Conservation (phyloP, 2,797 vertebrate genomes). For the Gymnothorax reevesii region DNA sequence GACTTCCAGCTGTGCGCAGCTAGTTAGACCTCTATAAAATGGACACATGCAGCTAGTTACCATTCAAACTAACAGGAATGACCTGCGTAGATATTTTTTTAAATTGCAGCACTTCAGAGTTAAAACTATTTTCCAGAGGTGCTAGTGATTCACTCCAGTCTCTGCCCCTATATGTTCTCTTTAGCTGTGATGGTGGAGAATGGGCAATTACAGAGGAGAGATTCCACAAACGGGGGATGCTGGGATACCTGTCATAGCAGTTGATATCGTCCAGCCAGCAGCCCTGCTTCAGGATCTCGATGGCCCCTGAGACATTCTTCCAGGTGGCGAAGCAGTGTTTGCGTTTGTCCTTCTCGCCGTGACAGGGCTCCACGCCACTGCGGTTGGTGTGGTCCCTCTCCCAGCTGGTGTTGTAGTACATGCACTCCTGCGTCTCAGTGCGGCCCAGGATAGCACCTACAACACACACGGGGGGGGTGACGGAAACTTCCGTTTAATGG, state of each 20-base stretch:
- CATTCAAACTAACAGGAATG: too few species aligned
- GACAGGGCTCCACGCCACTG: slow-evolving; percentile 80
- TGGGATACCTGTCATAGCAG: slow-evolving; percentile 86
- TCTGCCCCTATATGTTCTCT: too few species aligned
- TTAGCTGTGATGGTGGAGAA: background rate
- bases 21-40: too few species aligned
- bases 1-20: too few species aligned
- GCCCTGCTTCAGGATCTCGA: slow-evolving; percentile 89
- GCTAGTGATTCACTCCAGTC: too few species aligned
- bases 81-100: too few species aligned
- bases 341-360: slow-evolving; percentile 87
- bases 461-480: slow-evolving; percentile 40
- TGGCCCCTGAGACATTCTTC: slow-evolving; percentile 86
- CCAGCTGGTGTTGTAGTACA: slow-evolving; percentile 84
- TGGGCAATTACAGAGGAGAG: too few species aligned
- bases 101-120: too few species aligned
- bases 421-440: slow-evolving; percentile 86
- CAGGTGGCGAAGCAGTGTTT: slow-evolving; percentile 91
- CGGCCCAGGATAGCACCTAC: slow-evolving; percentile 89
- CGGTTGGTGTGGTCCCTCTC: slow-evolving; percentile 80
- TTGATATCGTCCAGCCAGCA: slow-evolving; percentile 93
- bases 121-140: too few species aligned
- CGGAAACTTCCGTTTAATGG: background rate
- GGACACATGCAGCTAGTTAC: too few species aligned
- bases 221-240: background rate